Base-by-base conservation (phyloP, 2,888 invertebrate species). In the Coleophora deauratella region DNA sequence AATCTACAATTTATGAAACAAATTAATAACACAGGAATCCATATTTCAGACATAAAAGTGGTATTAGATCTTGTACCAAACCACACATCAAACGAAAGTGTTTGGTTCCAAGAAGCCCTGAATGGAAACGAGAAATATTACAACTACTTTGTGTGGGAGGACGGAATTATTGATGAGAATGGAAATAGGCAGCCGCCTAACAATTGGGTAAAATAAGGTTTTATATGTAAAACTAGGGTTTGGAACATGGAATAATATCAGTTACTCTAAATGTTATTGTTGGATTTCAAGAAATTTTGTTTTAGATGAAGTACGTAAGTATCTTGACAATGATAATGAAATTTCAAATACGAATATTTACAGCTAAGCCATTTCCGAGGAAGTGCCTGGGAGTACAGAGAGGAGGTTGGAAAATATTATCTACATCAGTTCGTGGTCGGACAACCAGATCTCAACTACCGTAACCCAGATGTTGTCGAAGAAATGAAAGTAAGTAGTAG, bases 61-160 rank as follows among this genome's bases (percentile, higher is more conserved):
- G 78, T 91, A 43, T 66, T 91, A 57, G 91, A 91, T 61, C 88
- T 91, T 46, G 91, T 92, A 11, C 92, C 92, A 1, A 92, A 92
- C 72, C 94, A 94, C 56, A 89, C 92, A 12, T 93, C 93, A 44
- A 89, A 93, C 59, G 86, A 93, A 59, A 93, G 95, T 60, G 87
- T 89, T 32, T 98, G 97, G 97, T 98, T 98, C 66, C 69, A 85
- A 52, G 88, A 90, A 54, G 95, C 95, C 1, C 78, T 90, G 1
- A 81, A 88, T 2, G 78, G 82, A 3, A 41, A 87, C 37, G 85
- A 88, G 41, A 90, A 89, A 1, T 94, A 91, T 67, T 88, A 87
- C 31, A 88, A 95, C 64, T 95, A 90, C 65, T 95, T 93, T 59
- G 78, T 94, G 33, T 95, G 95, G 95, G 87, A 81, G 46, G 87